Percentiles rank a stretch among this genome's conserved stretches.
phyloP scores from a whole-genome alignment of 1,140 invertebrate genomes.

The Adoxophyes honmai region DNA sequence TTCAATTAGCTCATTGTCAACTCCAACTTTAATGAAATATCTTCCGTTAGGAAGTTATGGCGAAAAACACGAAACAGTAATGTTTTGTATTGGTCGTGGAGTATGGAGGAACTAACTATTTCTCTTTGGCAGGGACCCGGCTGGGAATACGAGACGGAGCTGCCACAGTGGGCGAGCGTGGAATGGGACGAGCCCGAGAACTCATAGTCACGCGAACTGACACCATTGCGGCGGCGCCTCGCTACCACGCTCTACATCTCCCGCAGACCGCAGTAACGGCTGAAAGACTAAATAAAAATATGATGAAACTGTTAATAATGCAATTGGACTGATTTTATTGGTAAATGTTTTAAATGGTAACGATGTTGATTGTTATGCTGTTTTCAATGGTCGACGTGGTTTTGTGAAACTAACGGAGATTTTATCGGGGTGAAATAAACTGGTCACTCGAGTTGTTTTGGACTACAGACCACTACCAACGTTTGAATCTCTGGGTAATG shows the following conservation, averaged over 20 bases:
- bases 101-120: no score
- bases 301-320: constrained; percentile 10
- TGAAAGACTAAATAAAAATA: constrained; percentile 8
- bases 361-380: constrained; percentile 12
- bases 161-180: constrained; percentile 91
- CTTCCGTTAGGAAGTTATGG: no score
- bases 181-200: constrained; percentile 85
- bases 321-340: constrained; percentile 13
- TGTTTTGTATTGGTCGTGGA: no score
- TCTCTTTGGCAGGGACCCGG: constrained; percentile 83
- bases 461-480: no score
- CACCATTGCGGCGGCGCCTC: constrained; percentile 47
- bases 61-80: no score
- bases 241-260: constrained; percentile 33
- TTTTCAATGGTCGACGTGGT: no score
- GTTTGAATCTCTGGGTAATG: no score
- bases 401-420: no score
- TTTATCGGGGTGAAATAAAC: no score
- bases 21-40: no score
- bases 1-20: no score
- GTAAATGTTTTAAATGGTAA: not conserved
- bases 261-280: constrained; percentile 15
- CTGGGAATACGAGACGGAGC: constrained; percentile 92
- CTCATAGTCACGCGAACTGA: constrained; percentile 61
- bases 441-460: no score